These are phyloP conservation scores for Montipora sp. DNA, from an alignment of 64 coral and sea anemone species.

Conservation along the genomic window DNA sequence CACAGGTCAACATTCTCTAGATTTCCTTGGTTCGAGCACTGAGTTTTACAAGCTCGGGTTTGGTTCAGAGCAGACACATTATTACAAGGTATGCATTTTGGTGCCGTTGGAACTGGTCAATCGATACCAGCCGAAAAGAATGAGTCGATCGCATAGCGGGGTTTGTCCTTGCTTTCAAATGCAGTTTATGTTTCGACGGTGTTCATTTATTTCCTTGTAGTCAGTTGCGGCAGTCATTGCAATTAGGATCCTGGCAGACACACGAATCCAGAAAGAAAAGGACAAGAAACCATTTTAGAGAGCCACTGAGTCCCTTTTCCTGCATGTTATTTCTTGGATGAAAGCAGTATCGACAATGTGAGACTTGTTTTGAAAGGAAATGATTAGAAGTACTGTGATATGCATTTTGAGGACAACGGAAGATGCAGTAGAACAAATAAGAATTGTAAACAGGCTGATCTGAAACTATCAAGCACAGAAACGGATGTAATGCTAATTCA, in stretches of 20 bases:
- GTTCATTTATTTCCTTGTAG: not conserved
- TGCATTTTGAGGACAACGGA: too few species aligned
- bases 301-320: not conserved
- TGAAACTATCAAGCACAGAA: too few species aligned
- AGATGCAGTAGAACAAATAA: too few species aligned
- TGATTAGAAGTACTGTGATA: too few species aligned
- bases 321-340: not conserved
- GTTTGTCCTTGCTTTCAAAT: not conserved
- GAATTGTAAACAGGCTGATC: too few species aligned
- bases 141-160: slow-evolving; percentile 30
- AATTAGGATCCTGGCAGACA: not conserved
- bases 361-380: too few species aligned
- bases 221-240: not conserved
- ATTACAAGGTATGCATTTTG: not conserved
- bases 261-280: not conserved
- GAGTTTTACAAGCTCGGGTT: not conserved
- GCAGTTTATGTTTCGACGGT: not conserved
- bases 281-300: not conserved
- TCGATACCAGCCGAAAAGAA: slow-evolving; percentile 57
- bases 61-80: not conserved
- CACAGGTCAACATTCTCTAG: not conserved
- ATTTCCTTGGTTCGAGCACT: not conserved
- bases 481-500: too few species aligned
- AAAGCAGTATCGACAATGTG: too few species aligned
- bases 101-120: slow-evolving; percentile 22